Evolutionary conservation across 2,113 vertebrate genomes (phyloP).

Genomic region (Meles meles): DNA sequence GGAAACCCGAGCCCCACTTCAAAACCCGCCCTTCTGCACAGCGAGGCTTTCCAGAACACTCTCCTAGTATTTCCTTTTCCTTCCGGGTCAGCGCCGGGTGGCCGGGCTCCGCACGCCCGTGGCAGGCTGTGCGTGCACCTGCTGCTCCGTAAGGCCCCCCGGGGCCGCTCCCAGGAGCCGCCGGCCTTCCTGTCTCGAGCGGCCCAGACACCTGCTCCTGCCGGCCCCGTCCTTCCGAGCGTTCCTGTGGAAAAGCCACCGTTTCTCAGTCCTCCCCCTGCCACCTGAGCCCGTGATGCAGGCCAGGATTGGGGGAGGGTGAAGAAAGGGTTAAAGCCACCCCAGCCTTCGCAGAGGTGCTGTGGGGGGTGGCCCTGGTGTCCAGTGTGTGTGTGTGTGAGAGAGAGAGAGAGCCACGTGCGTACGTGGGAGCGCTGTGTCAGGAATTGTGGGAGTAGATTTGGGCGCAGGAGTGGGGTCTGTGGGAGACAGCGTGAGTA

Average conservation of each 20-base stretch:
- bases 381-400: no score
- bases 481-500: background rate
- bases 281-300: rapidly evolving
- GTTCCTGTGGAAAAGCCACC: rapidly evolving
- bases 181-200: rapidly evolving
- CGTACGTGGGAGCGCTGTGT: no score
- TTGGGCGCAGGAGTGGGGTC: background rate
- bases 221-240: rapidly evolving
- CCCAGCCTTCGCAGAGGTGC: rapidly evolving
- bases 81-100: rapidly evolving
- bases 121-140: rapidly evolving
- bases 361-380: rapidly evolving
- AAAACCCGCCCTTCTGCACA: background rate
- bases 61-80: rapidly evolving
- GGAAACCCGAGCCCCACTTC: background rate
- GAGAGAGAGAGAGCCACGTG: no score
- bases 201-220: background rate
- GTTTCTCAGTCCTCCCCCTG: background rate
- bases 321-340: rapidly evolving
- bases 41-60: background rate
- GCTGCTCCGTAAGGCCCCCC: background rate
- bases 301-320: rapidly evolving
- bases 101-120: rapidly evolving
- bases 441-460: background rate
- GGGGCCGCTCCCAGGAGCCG: rapidly evolving